Percentiles rank a stretch among this genome's conserved stretches.
Conservation (phyloP, 2,113 vertebrate species). For the Calyptommatus sinebrachiatus region DNA sequence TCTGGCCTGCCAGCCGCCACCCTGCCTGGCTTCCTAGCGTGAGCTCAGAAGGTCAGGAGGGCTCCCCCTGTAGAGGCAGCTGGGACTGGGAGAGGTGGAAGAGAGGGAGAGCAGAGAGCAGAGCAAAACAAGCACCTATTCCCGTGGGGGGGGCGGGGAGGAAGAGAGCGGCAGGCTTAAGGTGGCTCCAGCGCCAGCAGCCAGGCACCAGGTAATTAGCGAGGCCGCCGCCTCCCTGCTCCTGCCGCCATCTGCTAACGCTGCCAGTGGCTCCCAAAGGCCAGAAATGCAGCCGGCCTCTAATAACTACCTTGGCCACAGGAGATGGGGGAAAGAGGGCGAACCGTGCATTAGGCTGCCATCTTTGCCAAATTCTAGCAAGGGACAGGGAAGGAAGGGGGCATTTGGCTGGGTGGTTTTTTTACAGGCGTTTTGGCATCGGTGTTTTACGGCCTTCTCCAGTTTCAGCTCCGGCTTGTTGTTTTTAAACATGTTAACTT, state of each 20-base stretch:
- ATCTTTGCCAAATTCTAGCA: no score
- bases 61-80: background rate
- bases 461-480: no score
- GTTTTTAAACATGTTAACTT: no score
- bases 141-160: background rate
- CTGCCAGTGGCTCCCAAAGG: no score
- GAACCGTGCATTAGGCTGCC: no score
- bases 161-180: background rate
- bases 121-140: constrained; percentile 19
- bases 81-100: background rate
- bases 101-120: no score
- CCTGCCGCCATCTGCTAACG: background rate
- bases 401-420: no score
- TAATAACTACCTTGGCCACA: background rate
- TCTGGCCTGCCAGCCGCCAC: background rate
- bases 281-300: background rate
- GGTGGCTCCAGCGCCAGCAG: background rate
- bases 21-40: background rate
- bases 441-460: no score
- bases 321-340: background rate
- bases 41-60: background rate
- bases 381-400: no score
- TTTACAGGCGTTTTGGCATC: no score
- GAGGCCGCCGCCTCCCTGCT: background rate
- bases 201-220: background rate